Conservation (phyloP, 2,888 invertebrate genomes). For the Heteropelma amictum region DNA sequence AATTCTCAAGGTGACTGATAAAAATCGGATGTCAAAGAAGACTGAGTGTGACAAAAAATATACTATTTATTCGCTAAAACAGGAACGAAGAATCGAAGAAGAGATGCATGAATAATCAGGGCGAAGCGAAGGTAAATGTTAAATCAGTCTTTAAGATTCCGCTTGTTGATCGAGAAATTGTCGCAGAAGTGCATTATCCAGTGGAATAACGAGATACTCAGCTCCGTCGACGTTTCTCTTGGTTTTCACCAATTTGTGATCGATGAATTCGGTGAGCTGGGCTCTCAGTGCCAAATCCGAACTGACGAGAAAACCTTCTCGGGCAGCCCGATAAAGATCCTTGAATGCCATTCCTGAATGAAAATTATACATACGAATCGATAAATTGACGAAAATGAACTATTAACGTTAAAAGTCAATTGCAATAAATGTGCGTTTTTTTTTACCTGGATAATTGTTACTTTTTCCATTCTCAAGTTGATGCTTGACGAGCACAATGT, state of each 20-base stretch:
- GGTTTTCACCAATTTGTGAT: slow-evolving; percentile 93
- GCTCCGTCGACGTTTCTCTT: slow-evolving; percentile 89
- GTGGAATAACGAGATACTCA: slow-evolving; percentile 89
- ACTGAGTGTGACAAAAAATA: slow-evolving; percentile 26
- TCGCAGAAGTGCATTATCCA: slow-evolving; percentile 85
- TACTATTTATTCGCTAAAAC: slow-evolving; percentile 15
- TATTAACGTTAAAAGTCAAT: neutral
- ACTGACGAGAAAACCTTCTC: slow-evolving; percentile 95
- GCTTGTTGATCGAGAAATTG: slow-evolving; percentile 86
- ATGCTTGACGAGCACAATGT: slow-evolving; percentile 88
- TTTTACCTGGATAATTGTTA: slow-evolving; percentile 86
- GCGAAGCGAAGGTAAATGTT: neutral
- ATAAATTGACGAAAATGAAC: neutral
- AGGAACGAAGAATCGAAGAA: neutral
- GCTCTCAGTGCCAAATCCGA: slow-evolving; percentile 94
- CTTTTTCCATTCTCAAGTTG: slow-evolving; percentile 88
- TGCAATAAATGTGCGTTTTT: neutral
- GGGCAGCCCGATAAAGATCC: slow-evolving; percentile 89
- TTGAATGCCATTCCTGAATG: slow-evolving; percentile 90
- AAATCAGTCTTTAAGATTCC: slow-evolving; percentile 9
- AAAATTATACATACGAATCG: neutral
- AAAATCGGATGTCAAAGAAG: slow-evolving; percentile 25
- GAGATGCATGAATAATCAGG: slow-evolving; percentile 14
- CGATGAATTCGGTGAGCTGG: slow-evolving; percentile 95
- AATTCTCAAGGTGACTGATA: too few species aligned